Conservation (phyloP, 35 echinoderm and acorn worm genomes). For the Apostichopus parvimensis region DNA sequence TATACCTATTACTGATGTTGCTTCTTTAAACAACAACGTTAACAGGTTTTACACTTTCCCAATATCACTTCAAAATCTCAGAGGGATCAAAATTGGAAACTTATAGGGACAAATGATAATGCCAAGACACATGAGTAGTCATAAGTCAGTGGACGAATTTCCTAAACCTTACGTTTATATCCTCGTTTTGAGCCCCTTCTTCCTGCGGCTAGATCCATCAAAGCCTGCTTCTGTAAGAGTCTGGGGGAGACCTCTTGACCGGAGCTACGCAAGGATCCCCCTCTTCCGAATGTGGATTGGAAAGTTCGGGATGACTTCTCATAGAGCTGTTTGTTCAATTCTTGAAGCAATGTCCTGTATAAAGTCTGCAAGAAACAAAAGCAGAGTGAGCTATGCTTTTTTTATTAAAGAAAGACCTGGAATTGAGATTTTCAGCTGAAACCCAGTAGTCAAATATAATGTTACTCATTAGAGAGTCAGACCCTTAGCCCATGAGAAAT, state of each 20-base stretch:
- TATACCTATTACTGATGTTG: too few relatives aligned
- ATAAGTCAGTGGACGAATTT: not conserved
- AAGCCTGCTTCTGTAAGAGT: conserved; percentile 65
- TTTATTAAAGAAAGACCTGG: too few relatives aligned
- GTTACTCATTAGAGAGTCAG: too few relatives aligned
- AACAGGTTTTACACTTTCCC: too few relatives aligned
- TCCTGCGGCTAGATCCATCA: conserved; percentile 73
- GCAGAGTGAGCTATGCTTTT: not conserved
- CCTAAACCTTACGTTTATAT: conserved; percentile 52
- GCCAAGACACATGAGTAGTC: too few relatives aligned
- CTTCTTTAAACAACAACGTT: too few relatives aligned
- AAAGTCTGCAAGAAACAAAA: conserved; percentile 59
- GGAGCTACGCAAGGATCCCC: conserved; percentile 76
- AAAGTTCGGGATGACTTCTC: conserved; percentile 82
- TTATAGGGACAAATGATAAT: too few relatives aligned
- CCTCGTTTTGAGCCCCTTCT: conserved; percentile 42
- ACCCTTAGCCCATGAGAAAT: too few relatives aligned
- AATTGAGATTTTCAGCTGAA: too few relatives aligned
- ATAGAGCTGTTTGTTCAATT: conserved; percentile 83
- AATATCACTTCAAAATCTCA: too few relatives aligned
- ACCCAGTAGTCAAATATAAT: too few relatives aligned
- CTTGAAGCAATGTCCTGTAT: conserved; percentile 72
- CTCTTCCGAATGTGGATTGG: conserved; percentile 67
- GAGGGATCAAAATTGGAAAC: too few relatives aligned
- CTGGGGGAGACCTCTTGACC: conserved; percentile 59